A percentile compares a stretch with the other conserved stretches of the same genome.
Conservation (phyloP, 1,140 invertebrate genomes). For the Ganaspis sp. region DNA sequence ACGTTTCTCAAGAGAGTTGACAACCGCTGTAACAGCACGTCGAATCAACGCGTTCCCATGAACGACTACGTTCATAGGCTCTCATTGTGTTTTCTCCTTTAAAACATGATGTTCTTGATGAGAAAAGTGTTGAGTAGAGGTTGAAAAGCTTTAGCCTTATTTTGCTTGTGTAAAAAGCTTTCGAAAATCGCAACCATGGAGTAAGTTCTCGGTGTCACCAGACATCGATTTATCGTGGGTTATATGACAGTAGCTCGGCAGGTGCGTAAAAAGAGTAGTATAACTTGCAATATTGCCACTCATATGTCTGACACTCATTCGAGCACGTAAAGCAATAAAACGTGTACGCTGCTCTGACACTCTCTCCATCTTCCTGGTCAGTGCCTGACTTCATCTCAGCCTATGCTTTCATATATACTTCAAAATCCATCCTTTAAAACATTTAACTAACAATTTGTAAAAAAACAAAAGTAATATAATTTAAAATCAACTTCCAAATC, state of each 20-base stretch:
- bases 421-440: background rate
- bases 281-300: slow-evolving; percentile 49
- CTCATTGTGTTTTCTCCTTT: no score
- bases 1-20: no score
- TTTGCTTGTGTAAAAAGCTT: background rate
- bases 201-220: slow-evolving; percentile 45
- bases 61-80: no score
- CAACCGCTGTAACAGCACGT: no score
- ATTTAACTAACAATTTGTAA: background rate
- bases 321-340: slow-evolving; percentile 65
- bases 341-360: slow-evolving; percentile 47
- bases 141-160: background rate
- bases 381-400: background rate
- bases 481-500: no score
- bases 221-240: slow-evolving; percentile 35
- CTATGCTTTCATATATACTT: background rate
- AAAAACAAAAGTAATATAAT: no score
- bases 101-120: no score
- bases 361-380: slow-evolving; percentile 23
- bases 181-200: slow-evolving; percentile 43
- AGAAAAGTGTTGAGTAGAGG: background rate
- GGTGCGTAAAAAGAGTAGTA: slow-evolving; percentile 55
- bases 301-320: slow-evolving; percentile 56
- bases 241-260: slow-evolving; percentile 45
- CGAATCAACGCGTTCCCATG: no score